Evolutionary conservation across 2,888 invertebrate species (phyloP).

Genomic region (Caenorhabditis doughertyi): DNA sequence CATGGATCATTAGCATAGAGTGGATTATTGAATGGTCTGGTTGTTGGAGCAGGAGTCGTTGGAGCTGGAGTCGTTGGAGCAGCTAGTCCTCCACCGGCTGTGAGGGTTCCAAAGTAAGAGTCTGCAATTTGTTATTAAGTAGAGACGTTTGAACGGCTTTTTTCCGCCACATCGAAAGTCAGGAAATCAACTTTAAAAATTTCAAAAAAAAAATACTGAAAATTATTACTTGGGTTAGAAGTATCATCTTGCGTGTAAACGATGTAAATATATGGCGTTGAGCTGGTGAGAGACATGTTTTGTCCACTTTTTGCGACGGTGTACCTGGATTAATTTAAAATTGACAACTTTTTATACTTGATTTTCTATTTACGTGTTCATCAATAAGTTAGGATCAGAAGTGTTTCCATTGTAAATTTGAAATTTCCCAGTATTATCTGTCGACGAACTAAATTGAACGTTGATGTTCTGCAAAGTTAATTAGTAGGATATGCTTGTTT

Average conservation of each 20-base stretch:
- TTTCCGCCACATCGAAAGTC: background rate
- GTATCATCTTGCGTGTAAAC: slow-evolving; percentile 30
- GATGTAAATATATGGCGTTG: slow-evolving; percentile 29
- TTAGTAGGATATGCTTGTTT: background rate
- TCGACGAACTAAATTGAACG: background rate
- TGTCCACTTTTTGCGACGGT: background rate
- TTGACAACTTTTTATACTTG: too few relatives aligned
- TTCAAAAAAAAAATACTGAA: background rate
- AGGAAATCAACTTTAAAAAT: too few relatives aligned
- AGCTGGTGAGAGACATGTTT: slow-evolving; percentile 8
- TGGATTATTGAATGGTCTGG: slow-evolving; percentile 3
- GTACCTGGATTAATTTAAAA: slow-evolving; percentile 3
- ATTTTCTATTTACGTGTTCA: background rate
- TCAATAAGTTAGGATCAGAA: background rate
- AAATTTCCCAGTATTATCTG: slow-evolving; percentile 22
- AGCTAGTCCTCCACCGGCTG: slow-evolving; percentile 10
- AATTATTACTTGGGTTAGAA: slow-evolving; percentile 6
- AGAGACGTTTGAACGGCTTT: background rate
- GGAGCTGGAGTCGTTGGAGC: slow-evolving; percentile 11
- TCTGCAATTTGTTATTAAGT: slow-evolving; percentile 24
- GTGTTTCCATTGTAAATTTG: slow-evolving; percentile 30
- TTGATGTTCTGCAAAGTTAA: slow-evolving; percentile 23
- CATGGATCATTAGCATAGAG: slow-evolving; percentile 26
- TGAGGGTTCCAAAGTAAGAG: slow-evolving; percentile 22
- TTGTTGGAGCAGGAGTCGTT: slow-evolving; percentile 28